These are phyloP conservation scores for Dromiciops gliroides DNA, from an alignment of 2,113 vertebrate genomes.

Conservation along the genomic window DNA sequence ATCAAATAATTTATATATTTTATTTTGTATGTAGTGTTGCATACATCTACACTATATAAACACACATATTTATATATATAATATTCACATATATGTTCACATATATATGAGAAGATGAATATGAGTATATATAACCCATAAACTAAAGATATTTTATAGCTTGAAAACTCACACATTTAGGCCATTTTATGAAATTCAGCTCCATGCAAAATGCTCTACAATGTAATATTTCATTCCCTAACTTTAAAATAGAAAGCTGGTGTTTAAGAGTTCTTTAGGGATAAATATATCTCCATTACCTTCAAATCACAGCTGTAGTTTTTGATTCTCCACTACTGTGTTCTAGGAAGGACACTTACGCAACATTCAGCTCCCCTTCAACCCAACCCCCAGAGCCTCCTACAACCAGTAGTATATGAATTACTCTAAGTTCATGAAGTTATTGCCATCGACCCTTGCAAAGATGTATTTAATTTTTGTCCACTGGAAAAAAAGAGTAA, in stretches of 20 bases:
- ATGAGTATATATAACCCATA: neutral
- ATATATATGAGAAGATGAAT: neutral
- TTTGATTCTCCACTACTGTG: neutral
- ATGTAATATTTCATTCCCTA: neutral
- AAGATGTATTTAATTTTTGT: neutral
- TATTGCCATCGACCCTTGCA: neutral
- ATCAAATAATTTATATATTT: neutral
- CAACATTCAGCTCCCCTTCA: neutral
- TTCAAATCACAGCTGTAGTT: neutral
- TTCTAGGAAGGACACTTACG: neutral
- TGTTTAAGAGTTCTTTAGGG: neutral
- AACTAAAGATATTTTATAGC: neutral
- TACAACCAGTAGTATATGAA: neutral
- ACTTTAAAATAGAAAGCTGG: neutral
- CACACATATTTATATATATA: too few relatives aligned
- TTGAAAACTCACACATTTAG: neutral
- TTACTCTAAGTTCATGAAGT: neutral
- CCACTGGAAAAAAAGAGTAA: neutral
- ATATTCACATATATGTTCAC: too few relatives aligned
- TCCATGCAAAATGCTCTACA: neutral
- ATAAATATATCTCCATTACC: neutral
- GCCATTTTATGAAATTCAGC: neutral
- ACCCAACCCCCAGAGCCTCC: neutral
- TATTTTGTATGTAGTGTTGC: neutral
- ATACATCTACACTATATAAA: too few relatives aligned